Evolutionary conservation across 2,888 invertebrate genomes (phyloP), one percentile per base, ranked within the genome.

Genomic region (Chrysina gloriosa): DNA sequence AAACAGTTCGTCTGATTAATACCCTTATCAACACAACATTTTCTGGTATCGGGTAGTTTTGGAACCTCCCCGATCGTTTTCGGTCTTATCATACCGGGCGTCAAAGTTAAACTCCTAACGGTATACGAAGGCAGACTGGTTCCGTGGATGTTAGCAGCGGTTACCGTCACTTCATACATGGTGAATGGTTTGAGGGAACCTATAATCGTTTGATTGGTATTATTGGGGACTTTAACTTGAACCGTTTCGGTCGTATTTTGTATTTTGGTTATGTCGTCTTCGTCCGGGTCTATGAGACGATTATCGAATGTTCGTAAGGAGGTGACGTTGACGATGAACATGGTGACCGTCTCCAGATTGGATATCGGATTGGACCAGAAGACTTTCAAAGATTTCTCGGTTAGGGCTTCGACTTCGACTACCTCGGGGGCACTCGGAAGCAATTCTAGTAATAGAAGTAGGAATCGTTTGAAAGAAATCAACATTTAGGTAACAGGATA

Each of bases 81-180:
- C 6, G 85, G 85, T 81, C 87, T 89, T 83, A 86, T 85, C 77
- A 86, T 88, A 1, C 89, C 88, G 14, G 89, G 89, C 1, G 89
- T 88, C 68, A 92, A 83, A 0, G 94, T 93, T 4, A 94, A 81
- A 0, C 90, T 89, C 80, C 94, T 88, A 23, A 94, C 84, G 9
- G 88, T 86, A 75, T 91, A 89, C 64, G 91, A 92, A 0, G 94
- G 92, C 72, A 94, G 83, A 83, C 93, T 94, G 0, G 89, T 86
- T 0, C 94, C 94, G 78, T 90, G 90, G 14, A 87, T 86, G 79
- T 94, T 94, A 63, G 86, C 86, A 0, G 93, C 90, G 0, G 88
- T 89, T 6, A 94, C 90, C 0, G 89, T 87, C 3, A 94, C 86
- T 77, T 94, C 92, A 79, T 94, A 94, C 94, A 94, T 94, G 0